Evolutionary conservation across 2,113 vertebrate genomes (phyloP), one percentile per base, ranked within the genome.

Genomic region (Tachysurus fulvidraco): DNA sequence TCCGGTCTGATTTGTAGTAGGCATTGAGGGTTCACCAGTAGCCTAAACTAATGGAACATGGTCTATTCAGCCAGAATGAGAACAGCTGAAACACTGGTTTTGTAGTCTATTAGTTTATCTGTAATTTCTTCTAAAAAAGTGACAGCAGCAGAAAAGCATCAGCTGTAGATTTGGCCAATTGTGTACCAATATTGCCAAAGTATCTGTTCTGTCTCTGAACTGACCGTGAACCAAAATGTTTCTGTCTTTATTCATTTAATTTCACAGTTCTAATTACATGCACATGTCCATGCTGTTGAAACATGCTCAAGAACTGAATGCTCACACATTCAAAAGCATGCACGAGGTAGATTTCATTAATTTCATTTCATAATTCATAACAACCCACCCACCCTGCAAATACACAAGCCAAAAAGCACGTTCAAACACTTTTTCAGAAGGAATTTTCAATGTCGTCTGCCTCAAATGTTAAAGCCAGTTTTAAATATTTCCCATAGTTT

Each of bases 251-350:
- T 60, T 60, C 12, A 25, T 60, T 41, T 60, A 55, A 17, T 54
- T 78, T 60, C 10, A 59, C 30, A 60, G 28, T 79, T 36, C 28
- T 79, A 79, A 79, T 79, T 59, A 36, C 16, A 80, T 78, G 50
- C 76, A 80, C 77, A 80, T 80, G 54, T 59, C 25, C 9, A 60
- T 3, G 23, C 57, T 60, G 78, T 44, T 25, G 54, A 80, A 80
- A 57, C 23, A 57, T 11, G 30, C 12, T 44, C 30, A 44, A 60
- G 19, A 60, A 59, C 19, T 41, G 13, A 60, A 25, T 4, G 59
- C 54, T 59, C 28, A 41, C 17, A 23, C 21, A 81, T 14, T 80
- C 3, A 81, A 44, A 13, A 23, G 19, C 25, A 11, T 44, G 21
- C n/a, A 30, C 7, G 57, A 60, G 16, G 4, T 41, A 12, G 17